These are phyloP conservation scores for Tipula lateralis DNA, from an alignment of 2,888 invertebrate species.

Conservation along the genomic window DNA sequence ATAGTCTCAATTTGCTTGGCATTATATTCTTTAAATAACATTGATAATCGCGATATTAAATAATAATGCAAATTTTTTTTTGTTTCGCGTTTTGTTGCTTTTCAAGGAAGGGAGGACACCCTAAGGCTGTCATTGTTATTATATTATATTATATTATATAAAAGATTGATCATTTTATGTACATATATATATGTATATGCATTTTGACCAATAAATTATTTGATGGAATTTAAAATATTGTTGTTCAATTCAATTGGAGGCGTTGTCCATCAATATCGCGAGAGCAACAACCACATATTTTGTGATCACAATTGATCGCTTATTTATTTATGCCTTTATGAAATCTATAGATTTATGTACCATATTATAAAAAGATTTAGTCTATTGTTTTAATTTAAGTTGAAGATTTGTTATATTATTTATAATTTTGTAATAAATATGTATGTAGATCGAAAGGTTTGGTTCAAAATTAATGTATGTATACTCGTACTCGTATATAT, in stretches of 20 bases:
- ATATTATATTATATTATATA: slow-evolving; percentile 12
- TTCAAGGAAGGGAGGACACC: slow-evolving; percentile 28
- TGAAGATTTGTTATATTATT: neutral
- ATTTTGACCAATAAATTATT: slow-evolving; percentile 28
- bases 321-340: slow-evolving; percentile 11
- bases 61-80: slow-evolving; percentile 6
- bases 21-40: slow-evolving; percentile 15
- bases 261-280: slow-evolving; percentile 28
- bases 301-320: slow-evolving; percentile 24
- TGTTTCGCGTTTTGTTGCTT: neutral
- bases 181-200: neutral
- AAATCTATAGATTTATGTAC: neutral
- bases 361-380: no score
- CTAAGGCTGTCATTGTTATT: slow-evolving; percentile 28
- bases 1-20: slow-evolving; percentile 9
- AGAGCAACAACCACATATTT: neutral
- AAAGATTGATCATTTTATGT: slow-evolving; percentile 27
- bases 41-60: slow-evolving; percentile 24
- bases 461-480: neutral
- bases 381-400: neutral
- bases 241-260: slow-evolving; percentile 28
- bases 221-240: slow-evolving; percentile 26
- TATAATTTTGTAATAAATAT: neutral
- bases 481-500: no score
- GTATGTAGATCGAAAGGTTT: neutral